These are phyloP conservation scores for Thymallus thymallus DNA, from an alignment of 2,113 vertebrate species.

Conservation along the genomic window DNA sequence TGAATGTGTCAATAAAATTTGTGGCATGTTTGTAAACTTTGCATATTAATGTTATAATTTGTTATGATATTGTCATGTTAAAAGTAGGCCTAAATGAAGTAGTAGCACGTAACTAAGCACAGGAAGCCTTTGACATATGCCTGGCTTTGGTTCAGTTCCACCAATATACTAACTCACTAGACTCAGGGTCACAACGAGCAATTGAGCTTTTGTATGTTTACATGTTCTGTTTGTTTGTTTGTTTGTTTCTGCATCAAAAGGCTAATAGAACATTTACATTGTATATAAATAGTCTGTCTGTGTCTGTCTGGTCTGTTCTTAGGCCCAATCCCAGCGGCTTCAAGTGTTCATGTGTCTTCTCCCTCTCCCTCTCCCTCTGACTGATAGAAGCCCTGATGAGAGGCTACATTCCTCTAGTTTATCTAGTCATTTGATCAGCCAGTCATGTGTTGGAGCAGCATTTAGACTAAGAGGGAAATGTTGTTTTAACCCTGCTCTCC, in stretches of 20 bases:
- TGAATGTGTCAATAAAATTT: too few relatives aligned
- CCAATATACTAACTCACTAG: too few relatives aligned
- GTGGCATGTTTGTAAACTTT: too few relatives aligned
- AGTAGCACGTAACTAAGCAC: neutral
- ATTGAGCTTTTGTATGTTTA: too few relatives aligned
- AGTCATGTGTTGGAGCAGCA: constrained; percentile 61
- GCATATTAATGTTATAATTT: neutral
- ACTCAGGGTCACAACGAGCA: too few relatives aligned
- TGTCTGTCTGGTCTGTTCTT: too few relatives aligned
- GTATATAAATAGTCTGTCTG: too few relatives aligned
- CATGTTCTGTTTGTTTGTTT: neutral
- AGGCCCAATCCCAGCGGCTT: too few relatives aligned
- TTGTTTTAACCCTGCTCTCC: neutral
- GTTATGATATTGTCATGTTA: neutral
- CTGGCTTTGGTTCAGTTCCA: neutral
- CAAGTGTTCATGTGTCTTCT: too few relatives aligned
- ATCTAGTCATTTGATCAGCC: constrained; percentile 72
- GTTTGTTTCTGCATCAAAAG: neutral
- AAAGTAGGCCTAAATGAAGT: neutral
- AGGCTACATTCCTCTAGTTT: constrained; percentile 62
- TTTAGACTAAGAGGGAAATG: constrained; percentile 14
- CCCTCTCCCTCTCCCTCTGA: neutral
- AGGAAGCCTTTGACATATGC: neutral
- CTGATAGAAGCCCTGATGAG: constrained; percentile 7
- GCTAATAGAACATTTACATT: too few relatives aligned